Percentiles rank a stretch among this genome's conserved stretches.
Evolutionary conservation across 1,140 invertebrate genomes (phyloP).

Genomic region (Scaptomyza pallida): DNA sequence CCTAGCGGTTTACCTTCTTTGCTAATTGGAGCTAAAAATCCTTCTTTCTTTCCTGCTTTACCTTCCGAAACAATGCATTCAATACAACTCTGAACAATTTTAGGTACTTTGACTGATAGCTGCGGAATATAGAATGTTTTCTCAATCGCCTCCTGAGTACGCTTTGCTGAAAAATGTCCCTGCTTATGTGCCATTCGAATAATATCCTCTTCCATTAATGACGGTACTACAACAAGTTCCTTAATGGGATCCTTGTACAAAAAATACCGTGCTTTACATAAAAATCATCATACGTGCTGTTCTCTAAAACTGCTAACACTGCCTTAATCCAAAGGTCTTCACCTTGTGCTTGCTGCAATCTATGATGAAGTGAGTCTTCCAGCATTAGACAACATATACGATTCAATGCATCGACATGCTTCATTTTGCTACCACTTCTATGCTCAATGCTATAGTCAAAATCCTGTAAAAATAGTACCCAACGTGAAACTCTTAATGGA

Average conservation of each 20-base stretch:
- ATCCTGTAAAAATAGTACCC: background rate
- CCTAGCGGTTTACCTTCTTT: no score
- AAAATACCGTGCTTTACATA: background rate
- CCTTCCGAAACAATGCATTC: no score
- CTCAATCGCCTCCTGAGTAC: background rate
- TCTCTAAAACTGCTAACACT: background rate
- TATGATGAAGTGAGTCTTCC: background rate
- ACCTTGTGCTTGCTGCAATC: slow-evolving; percentile 3
- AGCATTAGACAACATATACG: slow-evolving; percentile 1
- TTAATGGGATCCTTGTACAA: background rate
- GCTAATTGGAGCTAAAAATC: no score
- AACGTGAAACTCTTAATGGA: slow-evolving; percentile 1
- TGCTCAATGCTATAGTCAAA: background rate
- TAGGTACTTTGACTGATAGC: no score
- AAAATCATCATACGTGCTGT: background rate
- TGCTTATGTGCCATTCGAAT: background rate
- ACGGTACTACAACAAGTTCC: background rate
- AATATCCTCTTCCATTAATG: background rate
- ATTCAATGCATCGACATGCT: slow-evolving; percentile 4
- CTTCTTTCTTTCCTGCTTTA: no score
- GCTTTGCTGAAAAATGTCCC: background rate
- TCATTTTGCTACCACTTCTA: slow-evolving; percentile 7
- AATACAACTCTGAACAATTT: no score
- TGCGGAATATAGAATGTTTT: background rate
- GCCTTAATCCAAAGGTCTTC: background rate